Base-by-base conservation (phyloP, 2,888 invertebrate species). In the Eupithecia vulgata region DNA sequence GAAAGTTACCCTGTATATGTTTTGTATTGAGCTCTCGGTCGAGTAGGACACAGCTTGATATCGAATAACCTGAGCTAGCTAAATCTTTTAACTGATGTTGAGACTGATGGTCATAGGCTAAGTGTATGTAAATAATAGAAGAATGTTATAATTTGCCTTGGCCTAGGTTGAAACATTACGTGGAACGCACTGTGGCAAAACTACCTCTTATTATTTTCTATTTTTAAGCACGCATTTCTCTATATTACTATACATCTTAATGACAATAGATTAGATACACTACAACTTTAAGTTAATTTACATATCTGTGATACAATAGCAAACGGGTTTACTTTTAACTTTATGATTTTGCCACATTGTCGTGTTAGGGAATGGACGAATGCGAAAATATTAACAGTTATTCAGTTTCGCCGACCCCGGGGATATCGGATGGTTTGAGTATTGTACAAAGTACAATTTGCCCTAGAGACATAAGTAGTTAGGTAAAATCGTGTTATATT, bases 381-480 rank as follows among this genome's bases (percentile, higher is more conserved):
- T 86, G 87, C 85, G 85, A 85, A 82, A 84, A 84, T 83, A 85
- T 84, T 81, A 84, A 86, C 83, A 82, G 83, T 86, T 84, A 85
- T 87, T 85, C 85, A 83, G 88, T 88, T 90, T 88, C 89, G 88
- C 87, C 89, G 90, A 90, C 89, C 65, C 89, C 88, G 87, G 87
- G 83, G 86, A 87, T 85, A 84, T 79, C 80, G 87, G 85, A 90
- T 87, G 90, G 90, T 90, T 92, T 92, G 87, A 86, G 88, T 88
- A 93, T 92, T 94, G 95, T 95, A 95, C 94, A 90, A 94, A 95
- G 94, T 95, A 94, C 94, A 94, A 92, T 91, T 91, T 91, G 93
- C 93, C 93, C 90, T 94, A 94, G 91, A 90, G 83, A 88, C 91
- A 90, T 94, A 94, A 94, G 94, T 95, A 94, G 94, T 92, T 95